Conservation (phyloP, 2,797 vertebrate species). For the Sebastes hubbsi region DNA sequence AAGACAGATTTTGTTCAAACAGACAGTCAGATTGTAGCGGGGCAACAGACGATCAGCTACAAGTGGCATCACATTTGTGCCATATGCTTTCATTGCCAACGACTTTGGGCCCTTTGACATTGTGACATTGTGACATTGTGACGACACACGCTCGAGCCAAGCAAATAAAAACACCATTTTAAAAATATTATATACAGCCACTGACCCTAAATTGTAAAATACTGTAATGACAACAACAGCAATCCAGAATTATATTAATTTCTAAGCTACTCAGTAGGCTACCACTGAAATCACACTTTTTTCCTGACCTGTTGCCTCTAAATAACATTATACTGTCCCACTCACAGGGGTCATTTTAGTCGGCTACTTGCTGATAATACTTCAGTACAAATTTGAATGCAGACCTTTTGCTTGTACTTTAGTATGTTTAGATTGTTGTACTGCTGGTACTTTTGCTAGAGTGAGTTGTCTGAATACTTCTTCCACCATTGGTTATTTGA, state of each 20-base stretch:
- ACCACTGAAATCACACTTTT: background rate
- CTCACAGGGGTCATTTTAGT: background rate
- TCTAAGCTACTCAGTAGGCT: background rate
- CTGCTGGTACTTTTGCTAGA: too few relatives aligned
- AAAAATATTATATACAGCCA: background rate
- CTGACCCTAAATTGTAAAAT: background rate
- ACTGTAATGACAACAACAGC: background rate
- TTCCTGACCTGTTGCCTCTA: background rate
- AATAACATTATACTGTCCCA: background rate
- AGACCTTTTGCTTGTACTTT: background rate
- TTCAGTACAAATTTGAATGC: background rate
- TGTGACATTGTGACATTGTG: background rate
- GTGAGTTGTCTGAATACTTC: too few relatives aligned
- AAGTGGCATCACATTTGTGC: background rate
- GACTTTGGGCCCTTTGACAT: background rate
- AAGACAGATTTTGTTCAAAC: background rate
- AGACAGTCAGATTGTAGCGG: background rate
- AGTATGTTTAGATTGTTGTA: too few relatives aligned
- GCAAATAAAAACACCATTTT: background rate
- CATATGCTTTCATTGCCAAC: background rate
- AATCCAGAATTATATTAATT: background rate
- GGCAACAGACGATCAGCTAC: background rate
- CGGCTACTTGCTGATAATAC: background rate
- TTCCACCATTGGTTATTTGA: too few relatives aligned
- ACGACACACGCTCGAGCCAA: background rate